Base-by-base conservation (phyloP, 2,113 vertebrate genomes). In the Pseudorectes ferrugineus region DNA sequence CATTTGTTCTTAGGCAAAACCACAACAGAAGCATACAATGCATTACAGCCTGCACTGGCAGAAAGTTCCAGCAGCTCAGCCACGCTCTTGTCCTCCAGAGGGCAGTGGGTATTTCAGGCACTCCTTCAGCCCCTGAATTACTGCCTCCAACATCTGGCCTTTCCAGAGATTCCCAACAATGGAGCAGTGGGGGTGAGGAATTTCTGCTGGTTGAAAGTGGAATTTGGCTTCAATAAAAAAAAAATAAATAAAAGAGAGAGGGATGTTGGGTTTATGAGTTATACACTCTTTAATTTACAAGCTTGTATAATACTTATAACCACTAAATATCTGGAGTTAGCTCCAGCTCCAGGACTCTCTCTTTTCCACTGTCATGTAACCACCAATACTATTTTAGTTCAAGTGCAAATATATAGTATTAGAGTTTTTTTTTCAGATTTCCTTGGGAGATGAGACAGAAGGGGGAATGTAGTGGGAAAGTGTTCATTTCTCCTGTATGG, bases 221-320 rank as follows among this genome's bases (percentile, higher is more conserved):
- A 88, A 95, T 96, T 92, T 93, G 80, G 63, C 59, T 97, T 96
- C 85, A 92, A 82, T 94, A 8, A 31, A 35, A 23, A 31, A 76
- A 58, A 25, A 20, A 73, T 29, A 8, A 35, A n/a, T 25, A 22
- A 15, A 29, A 40, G 23, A 15, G 1, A n/a, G n/a, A 62, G 68
- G 29, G 15, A 74, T 2, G 1, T 19, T 83, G 5, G 35, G 42
- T 92, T 88, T n/a, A 51, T 52, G 59, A 92, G 29, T 62, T 77
- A 84, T 8, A 43, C 8, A 23, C 45, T 88, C 80, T 92, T 94
- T 70, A 90, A 92, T 93, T 96, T 93, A 78, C 15, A 73, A 49
- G 28, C 70, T 29, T 63, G 79, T 92, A 63, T 76, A 58, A 83
- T 62, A 55, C 16, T 77, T 88, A 91, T 35, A 85, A 91, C 70